Percentiles rank a stretch among this genome's conserved stretches.
These are phyloP conservation scores for Rhynchonema sp. DNA, from an alignment of 2,888 invertebrate genomes.

Conservation along the genomic window DNA sequence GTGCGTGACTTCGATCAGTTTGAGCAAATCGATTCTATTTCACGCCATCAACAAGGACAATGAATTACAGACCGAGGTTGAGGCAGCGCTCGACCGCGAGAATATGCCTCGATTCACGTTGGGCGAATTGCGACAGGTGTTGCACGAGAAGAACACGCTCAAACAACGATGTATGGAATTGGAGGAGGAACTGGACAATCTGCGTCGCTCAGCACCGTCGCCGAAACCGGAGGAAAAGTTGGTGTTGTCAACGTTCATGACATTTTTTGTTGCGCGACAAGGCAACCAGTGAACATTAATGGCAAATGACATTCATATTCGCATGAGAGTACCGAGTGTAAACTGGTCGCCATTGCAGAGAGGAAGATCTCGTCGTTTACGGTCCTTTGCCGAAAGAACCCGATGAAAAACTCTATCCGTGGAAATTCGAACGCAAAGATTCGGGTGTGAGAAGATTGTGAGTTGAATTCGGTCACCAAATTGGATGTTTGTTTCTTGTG, in stretches of 20 bases:
- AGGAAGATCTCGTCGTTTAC: slow-evolving; percentile 71
- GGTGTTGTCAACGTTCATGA: background rate
- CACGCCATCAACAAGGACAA: no score
- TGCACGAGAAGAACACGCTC: slow-evolving; percentile 76
- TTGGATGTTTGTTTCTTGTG: no score
- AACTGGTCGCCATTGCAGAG: slow-evolving; percentile 5
- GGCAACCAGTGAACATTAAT: no score
- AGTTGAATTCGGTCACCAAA: slow-evolving; percentile 1
- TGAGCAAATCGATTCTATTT: no score
- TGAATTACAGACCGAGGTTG: background rate
- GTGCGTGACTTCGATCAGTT: no score
- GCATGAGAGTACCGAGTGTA: background rate
- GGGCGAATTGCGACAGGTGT: slow-evolving; percentile 59
- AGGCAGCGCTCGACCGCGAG: slow-evolving; percentile 6
- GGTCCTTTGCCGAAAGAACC: slow-evolving; percentile 91
- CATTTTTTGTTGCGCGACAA: background rate
- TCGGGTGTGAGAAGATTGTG: slow-evolving; percentile 14
- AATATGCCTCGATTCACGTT: slow-evolving; percentile 62
- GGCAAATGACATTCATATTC: background rate
- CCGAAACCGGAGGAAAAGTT: background rate
- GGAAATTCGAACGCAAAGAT: slow-evolving; percentile 42
- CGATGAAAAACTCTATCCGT: slow-evolving; percentile 68
- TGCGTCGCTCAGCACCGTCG: slow-evolving; percentile 1
- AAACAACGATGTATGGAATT: slow-evolving; percentile 73
- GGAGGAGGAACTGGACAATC: slow-evolving; percentile 61